Base-by-base conservation (phyloP, 2,888 invertebrate species). In the Cryptocephalus primarius region DNA sequence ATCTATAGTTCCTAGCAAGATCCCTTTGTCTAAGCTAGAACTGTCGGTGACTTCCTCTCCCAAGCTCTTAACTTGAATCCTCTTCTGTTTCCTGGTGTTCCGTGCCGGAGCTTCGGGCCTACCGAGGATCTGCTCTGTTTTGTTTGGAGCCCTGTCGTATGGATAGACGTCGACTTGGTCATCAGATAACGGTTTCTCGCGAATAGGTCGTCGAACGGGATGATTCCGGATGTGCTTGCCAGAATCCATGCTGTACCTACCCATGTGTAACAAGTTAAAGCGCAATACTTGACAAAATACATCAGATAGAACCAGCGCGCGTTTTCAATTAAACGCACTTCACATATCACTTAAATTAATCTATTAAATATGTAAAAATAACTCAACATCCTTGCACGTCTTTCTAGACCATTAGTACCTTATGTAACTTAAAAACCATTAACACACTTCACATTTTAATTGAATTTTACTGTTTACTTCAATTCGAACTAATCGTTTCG, bases 41-140 rank as follows among this genome's bases (percentile, higher is more conserved):
- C 59, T 68, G 60, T 66, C 75, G 43, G 65, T 71, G 50, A 66
- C 73, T 64, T 75, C 74, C 53, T 73, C 76, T 4, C 77, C 79
- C 45, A 73, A 61, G 60, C 73, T 73, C 42, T 66, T 63, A 11
- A 69, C 69, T 41, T 67, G 64, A 2, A 56, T 55, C 9, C 68
- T 54, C 46, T 65, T 67, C 39, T 63, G 58, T 47, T 62, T 67
- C 44, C 65, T 57, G 4, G 59, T 59, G 44, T 54, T 65, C 38
- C 67, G 52, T 22, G 59, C 50, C 6, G 67, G 66, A 8, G 64
- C 67, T 49, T 68, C 66, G 1, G 66, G 67, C 48, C 62, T 61
- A 9, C 69, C 70, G 22, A 70, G 57, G 46, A 69, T 69, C 47
- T 69, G 66, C 46, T 68, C 68, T 9, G 64, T 55, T 54, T 70